Evolutionary conservation across 1,140 invertebrate genomes (phyloP).

Genomic region (roundworm (Caenorhabditis elegans)): DNA sequence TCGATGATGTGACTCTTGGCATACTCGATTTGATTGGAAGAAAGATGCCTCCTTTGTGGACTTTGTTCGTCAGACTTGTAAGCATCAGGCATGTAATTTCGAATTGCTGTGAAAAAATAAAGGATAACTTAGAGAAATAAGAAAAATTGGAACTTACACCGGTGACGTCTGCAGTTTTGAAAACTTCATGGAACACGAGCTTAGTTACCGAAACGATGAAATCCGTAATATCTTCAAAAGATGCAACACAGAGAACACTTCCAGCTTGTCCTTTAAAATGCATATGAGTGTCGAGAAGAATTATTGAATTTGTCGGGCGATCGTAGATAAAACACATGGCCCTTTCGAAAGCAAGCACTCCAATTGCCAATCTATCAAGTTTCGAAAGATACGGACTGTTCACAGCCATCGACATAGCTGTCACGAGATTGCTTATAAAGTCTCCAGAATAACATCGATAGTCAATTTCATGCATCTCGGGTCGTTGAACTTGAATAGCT

Average conservation of each 20-base stretch:
- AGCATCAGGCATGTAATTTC: conserved; percentile 20
- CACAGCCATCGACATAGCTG: not conserved
- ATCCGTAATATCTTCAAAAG: conserved; percentile 2
- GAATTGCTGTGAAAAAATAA: not conserved
- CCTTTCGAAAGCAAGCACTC: conserved; percentile 4
- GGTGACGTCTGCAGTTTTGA: not conserved
- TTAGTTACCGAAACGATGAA: not conserved
- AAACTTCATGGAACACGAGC: conserved; percentile 18
- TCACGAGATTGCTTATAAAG: conserved; percentile 3
- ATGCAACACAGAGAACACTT: conserved; percentile 14
- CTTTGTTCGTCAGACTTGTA: not conserved
- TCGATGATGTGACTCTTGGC: not conserved
- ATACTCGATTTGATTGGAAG: not conserved
- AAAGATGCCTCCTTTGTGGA: not conserved
- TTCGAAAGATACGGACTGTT: conserved; percentile 6
- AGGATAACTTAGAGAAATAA: not conserved
- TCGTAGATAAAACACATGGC: conserved; percentile 18
- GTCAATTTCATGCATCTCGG: conserved; percentile 3
- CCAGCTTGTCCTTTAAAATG: conserved; percentile 16
- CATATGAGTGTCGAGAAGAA: conserved; percentile 21
- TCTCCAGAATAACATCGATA: conserved; percentile 12
- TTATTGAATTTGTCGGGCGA: not conserved
- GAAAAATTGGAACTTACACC: not conserved
- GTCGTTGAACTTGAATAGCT: not conserved
- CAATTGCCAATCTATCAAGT: not conserved